Evolutionary conservation across 1,140 invertebrate genomes (phyloP).

Genomic region (Augochlora pura): DNA sequence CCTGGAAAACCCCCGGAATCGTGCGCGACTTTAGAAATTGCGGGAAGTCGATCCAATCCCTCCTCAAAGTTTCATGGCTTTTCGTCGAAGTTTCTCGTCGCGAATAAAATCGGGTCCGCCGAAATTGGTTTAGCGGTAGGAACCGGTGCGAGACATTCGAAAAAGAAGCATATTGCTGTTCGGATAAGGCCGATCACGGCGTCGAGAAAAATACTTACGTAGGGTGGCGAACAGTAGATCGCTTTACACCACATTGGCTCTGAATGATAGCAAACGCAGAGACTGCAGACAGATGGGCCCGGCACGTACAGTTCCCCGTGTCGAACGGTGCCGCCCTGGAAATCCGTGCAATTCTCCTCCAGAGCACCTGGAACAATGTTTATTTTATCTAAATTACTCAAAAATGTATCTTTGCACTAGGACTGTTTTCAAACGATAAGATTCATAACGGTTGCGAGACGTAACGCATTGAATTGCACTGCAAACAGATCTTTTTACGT

Average conservation of each 20-base stretch:
- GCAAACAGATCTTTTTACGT: too few species aligned
- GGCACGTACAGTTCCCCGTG: constrained; percentile 92
- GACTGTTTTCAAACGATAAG: too few species aligned
- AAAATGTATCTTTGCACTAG: too few species aligned
- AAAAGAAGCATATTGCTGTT: not conserved
- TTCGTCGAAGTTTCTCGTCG: too few species aligned
- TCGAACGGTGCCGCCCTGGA: constrained; percentile 86
- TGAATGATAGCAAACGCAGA: constrained; percentile 92
- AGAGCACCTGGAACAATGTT: constrained; percentile 80
- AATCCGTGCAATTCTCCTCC: constrained; percentile 90
- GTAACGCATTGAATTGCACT: too few species aligned
- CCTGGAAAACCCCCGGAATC: too few species aligned
- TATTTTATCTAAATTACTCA: not conserved
- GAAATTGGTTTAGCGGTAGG: not conserved
- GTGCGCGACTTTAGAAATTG: too few species aligned
- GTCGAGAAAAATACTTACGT: constrained; percentile 82
- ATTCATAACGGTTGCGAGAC: too few species aligned
- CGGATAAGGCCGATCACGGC: too few species aligned
- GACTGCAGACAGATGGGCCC: constrained; percentile 90
- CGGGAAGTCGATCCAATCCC: too few species aligned
- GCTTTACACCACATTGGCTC: constrained; percentile 92
- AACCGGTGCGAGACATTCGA: not conserved
- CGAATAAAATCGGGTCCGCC: too few species aligned
- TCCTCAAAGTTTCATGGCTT: too few species aligned
- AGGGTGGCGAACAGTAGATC: constrained; percentile 91